Evolutionary conservation across 2,888 invertebrate genomes (phyloP).

Genomic region (Drosophila picticornis): DNA sequence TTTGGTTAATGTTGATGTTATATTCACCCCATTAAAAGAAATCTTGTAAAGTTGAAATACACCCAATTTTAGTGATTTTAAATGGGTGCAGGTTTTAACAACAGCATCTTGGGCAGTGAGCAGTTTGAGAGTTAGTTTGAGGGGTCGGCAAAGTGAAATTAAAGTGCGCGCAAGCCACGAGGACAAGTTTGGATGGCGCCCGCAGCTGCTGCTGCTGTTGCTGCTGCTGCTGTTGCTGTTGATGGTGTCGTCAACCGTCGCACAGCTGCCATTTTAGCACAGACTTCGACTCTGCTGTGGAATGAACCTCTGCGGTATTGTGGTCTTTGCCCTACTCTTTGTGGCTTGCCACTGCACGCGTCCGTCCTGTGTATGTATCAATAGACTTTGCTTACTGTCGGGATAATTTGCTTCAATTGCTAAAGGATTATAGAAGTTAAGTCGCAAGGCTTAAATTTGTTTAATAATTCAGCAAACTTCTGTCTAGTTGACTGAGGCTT

Average conservation of each 20-base stretch:
- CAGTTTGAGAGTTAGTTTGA: not conserved
- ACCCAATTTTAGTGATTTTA: not conserved
- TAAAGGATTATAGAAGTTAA: not conserved
- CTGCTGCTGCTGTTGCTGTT: not conserved
- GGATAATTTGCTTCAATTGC: conserved; percentile 43
- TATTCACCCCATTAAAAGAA: not conserved
- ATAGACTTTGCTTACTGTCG: conserved; percentile 62
- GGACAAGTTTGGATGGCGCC: conserved; percentile 73
- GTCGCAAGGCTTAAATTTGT: not conserved
- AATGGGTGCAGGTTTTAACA: conserved; percentile 1
- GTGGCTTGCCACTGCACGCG: conserved; percentile 47
- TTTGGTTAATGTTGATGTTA: not conserved
- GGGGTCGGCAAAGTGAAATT: conserved; percentile 73
- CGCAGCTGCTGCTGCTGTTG: conserved; percentile 68
- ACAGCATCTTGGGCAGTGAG: conserved; percentile 24
- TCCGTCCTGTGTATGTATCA: conserved; percentile 60
- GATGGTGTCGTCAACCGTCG: conserved; percentile 17
- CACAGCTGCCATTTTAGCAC: conserved; percentile 9
- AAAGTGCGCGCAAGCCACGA: conserved; percentile 73
- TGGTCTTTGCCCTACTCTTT: conserved; percentile 63
- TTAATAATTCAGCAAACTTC: not conserved
- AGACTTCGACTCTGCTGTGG: conserved; percentile 28
- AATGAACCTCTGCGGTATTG: conserved; percentile 59
- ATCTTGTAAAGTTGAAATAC: not conserved
- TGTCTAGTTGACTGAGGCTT: no score